phyloP scores from a whole-genome alignment of 2,797 vertebrate genomes.

The Dermochelys coriacea region DNA sequence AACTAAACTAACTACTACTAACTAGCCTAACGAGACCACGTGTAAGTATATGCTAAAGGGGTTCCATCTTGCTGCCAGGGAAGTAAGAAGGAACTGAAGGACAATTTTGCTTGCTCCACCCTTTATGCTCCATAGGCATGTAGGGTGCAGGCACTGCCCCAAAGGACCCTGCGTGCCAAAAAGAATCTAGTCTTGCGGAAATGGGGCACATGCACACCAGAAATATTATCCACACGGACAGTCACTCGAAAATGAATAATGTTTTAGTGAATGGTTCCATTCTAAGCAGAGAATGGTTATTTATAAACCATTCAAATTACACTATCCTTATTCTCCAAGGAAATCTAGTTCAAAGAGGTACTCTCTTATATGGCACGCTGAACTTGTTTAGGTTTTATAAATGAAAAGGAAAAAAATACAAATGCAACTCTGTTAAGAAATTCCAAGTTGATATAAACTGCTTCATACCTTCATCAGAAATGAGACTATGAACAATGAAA shows the following conservation, averaged over 20 bases:
- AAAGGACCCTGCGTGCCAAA: neutral
- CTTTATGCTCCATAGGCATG: rapidly evolving
- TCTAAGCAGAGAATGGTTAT: conserved; percentile 29
- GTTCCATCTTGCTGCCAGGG: neutral
- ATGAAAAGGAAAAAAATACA: neutral
- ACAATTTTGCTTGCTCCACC: neutral
- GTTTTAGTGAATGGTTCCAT: conserved; percentile 36
- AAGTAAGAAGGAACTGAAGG: neutral
- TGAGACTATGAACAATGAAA: neutral
- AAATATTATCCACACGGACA: conserved; percentile 43
- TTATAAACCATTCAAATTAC: conserved; percentile 11
- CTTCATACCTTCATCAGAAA: neutral
- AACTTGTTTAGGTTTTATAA: neutral
- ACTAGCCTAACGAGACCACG: neutral
- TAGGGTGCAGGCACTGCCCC: conserved; percentile 40
- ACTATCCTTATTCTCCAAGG: neutral
- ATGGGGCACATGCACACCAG: conserved; percentile 43
- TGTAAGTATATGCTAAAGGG: neutral
- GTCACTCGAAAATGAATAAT: conserved; percentile 30
- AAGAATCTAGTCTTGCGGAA: neutral
- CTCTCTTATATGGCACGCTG: neutral
- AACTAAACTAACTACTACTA: neutral
- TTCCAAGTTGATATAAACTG: neutral
- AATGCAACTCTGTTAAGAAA: neutral
- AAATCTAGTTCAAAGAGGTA: conserved; percentile 17